A percentile compares a stretch with the other conserved stretches of the same genome.
These are phyloP conservation scores for Falco naumanni DNA, from an alignment of 2,797 vertebrate species.

Conservation along the genomic window DNA sequence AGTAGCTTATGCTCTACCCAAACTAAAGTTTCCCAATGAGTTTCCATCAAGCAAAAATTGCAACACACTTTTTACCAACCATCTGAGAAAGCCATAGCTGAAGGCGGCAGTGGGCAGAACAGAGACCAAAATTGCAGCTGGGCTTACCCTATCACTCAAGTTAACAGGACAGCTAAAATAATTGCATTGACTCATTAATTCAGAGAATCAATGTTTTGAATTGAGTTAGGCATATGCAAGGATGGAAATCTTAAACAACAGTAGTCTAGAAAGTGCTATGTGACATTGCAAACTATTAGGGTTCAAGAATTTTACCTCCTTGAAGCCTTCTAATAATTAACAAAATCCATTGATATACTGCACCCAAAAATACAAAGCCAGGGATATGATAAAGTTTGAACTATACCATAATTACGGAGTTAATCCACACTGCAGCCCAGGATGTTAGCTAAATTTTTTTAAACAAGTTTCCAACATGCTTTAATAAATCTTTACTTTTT, in stretches of 20 bases:
- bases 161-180: background rate
- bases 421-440: background rate
- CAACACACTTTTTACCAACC: background rate
- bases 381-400: background rate
- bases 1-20: background rate
- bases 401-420: background rate
- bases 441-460: background rate
- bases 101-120: background rate
- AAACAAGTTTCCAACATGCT: background rate
- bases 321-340: background rate
- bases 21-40: background rate
- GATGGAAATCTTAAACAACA: background rate
- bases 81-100: background rate
- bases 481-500: background rate
- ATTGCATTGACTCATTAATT: rapidly evolving
- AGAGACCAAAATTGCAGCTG: background rate
- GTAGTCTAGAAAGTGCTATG: rapidly evolving
- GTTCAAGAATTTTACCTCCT: background rate
- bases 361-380: background rate
- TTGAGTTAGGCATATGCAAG: background rate
- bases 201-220: background rate
- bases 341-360: background rate
- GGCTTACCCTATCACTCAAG: rapidly evolving
- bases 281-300: background rate
- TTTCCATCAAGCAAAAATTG: background rate